A percentile compares a stretch with the other conserved stretches of the same genome.
Evolutionary conservation across 2,113 vertebrate genomes (phyloP).

Genomic region (Chloropsis hardwickii): DNA sequence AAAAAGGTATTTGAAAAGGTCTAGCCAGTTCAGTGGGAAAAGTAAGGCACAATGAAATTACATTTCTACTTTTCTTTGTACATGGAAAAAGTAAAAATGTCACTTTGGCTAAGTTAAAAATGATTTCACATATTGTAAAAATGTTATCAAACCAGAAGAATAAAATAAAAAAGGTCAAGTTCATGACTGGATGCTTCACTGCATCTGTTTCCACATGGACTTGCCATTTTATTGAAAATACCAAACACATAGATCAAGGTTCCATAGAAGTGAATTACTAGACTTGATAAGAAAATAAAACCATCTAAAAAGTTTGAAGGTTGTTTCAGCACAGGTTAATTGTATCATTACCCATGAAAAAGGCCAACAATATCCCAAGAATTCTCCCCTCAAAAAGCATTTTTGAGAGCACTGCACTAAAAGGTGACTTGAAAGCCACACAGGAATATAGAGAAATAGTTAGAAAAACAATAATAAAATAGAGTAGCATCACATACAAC

Average conservation of each 20-base stretch:
- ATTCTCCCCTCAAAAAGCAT: not conserved
- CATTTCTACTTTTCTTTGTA: conserved; percentile 29
- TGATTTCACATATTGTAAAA: conserved; percentile 7
- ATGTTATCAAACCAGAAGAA: conserved; percentile 49
- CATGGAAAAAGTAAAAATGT: conserved; percentile 45
- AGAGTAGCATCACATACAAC: not conserved
- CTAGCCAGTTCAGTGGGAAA: not conserved
- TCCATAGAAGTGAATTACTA: conserved; percentile 39
- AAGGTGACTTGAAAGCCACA: not conserved
- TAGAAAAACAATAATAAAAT: not conserved
- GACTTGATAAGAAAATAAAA: conserved; percentile 21
- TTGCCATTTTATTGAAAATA: conserved; percentile 75
- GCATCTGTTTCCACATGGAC: conserved; percentile 38
- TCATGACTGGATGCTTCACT: conserved; percentile 50
- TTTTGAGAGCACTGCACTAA: not conserved
- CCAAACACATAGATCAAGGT: conserved; percentile 66
- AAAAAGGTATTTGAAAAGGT: conserved; percentile 14
- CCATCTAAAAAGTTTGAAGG: conserved; percentile 13
- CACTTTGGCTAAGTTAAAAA: conserved; percentile 30
- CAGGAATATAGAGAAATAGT: not conserved
- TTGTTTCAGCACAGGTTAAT: conserved; percentile 25
- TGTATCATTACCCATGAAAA: conserved; percentile 25
- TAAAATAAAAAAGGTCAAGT: conserved; percentile 58
- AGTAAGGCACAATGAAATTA: not conserved
- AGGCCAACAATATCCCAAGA: not conserved